phyloP scores from a whole-genome alignment of 2,888 invertebrate species.

The Neoascia interrupta region DNA sequence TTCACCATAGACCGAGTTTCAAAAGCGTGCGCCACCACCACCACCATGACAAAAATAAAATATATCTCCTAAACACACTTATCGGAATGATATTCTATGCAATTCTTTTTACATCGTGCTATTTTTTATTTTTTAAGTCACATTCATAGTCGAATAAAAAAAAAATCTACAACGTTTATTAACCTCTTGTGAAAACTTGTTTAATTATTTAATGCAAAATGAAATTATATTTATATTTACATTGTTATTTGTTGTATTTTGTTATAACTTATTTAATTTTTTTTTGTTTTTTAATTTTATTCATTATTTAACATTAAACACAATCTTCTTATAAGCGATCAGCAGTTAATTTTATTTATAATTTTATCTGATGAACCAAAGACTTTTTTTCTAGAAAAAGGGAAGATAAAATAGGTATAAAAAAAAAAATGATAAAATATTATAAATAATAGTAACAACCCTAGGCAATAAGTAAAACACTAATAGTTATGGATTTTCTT shows the following conservation, averaged over 20 bases:
- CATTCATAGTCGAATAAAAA: slow-evolving; percentile 69
- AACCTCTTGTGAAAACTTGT: slow-evolving; percentile 44
- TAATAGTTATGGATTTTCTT: slow-evolving; percentile 61
- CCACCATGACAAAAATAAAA: slow-evolving; percentile 21
- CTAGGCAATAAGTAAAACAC: slow-evolving; percentile 54
- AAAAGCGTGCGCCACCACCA: slow-evolving; percentile 17
- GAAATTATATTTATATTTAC: slow-evolving; percentile 52
- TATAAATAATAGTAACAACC: slow-evolving; percentile 48
- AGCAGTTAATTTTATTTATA: slow-evolving; percentile 51
- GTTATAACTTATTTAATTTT: slow-evolving; percentile 62
- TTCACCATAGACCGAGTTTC: background rate
- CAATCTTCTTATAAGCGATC: slow-evolving; percentile 41
- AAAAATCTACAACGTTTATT: slow-evolving; percentile 43
- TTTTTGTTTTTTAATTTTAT: slow-evolving; percentile 27
- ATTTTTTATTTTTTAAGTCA: slow-evolving; percentile 62
- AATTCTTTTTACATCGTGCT: slow-evolving; percentile 76
- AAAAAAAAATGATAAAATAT: slow-evolving; percentile 15
- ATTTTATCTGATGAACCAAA: slow-evolving; percentile 67
- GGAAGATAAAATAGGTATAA: slow-evolving; percentile 25
- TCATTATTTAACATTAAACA: slow-evolving; percentile 47
- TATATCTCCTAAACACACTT: slow-evolving; percentile 66
- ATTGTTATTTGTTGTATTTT: slow-evolving; percentile 62
- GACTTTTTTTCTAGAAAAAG: slow-evolving; percentile 62
- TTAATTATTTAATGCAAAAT: slow-evolving; percentile 32
- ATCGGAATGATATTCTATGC: slow-evolving; percentile 70